phyloP scores from a whole-genome alignment of 2,888 invertebrate genomes.

The Rhagium mordax region DNA sequence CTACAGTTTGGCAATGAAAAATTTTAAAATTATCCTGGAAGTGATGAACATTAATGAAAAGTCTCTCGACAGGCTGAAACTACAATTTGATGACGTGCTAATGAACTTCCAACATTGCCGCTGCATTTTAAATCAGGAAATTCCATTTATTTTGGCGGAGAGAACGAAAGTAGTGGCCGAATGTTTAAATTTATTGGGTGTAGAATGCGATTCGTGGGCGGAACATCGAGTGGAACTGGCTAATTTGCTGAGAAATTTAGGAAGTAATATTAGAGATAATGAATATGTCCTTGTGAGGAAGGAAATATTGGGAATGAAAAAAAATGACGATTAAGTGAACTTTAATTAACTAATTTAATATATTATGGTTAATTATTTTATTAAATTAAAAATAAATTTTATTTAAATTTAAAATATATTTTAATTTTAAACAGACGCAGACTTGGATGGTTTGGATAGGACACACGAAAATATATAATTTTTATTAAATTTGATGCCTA shows the following conservation, averaged over 20 bases:
- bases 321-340: conserved; percentile 2
- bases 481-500: no score
- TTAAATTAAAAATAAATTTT: background rate
- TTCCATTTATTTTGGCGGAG: conserved; percentile 58
- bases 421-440: no score
- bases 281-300: conserved; percentile 26
- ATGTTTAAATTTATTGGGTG: conserved; percentile 50
- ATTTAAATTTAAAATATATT: background rate
- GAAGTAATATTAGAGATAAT: conserved; percentile 20
- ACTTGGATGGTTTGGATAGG: no score
- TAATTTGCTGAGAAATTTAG: conserved; percentile 36
- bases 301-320: conserved; percentile 8
- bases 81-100: conserved; percentile 64
- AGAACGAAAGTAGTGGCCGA: conserved; percentile 52
- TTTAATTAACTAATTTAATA: conserved; percentile 7
- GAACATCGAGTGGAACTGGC: conserved; percentile 31
- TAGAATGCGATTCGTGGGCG: conserved; percentile 43
- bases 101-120: conserved; percentile 62
- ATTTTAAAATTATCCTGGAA: conserved; percentile 65
- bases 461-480: no score
- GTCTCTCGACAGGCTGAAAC: conserved; percentile 51
- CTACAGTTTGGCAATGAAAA: conserved; percentile 63
- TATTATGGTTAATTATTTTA: conserved; percentile 7
- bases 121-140: conserved; percentile 58
- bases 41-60: conserved; percentile 60